Conservation (phyloP, 2,888 invertebrate genomes). For the Galerucella calmariensis region DNA sequence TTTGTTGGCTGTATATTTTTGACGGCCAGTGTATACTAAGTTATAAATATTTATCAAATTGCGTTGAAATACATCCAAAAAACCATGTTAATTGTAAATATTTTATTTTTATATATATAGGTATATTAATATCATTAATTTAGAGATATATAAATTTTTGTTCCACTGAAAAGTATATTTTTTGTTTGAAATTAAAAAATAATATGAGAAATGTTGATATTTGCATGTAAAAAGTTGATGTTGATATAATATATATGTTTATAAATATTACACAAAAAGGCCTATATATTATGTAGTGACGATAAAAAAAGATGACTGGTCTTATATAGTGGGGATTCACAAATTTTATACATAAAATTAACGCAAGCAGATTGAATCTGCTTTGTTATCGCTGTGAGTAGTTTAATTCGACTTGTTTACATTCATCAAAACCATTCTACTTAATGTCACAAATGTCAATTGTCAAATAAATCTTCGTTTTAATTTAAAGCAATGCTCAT, state of each 20-base stretch:
- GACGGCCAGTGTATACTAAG: background rate
- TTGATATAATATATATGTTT: slow-evolving; percentile 34
- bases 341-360: slow-evolving; percentile 12
- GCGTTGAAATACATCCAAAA: slow-evolving; percentile 13
- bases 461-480: background rate
- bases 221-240: slow-evolving; percentile 35
- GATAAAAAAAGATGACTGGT: slow-evolving; percentile 27
- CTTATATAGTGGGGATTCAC: slow-evolving; percentile 21
- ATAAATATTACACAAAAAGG: slow-evolving; percentile 31
- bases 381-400: slow-evolving; percentile 18
- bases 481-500: no score
- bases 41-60: slow-evolving; percentile 17
- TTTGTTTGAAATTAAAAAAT: slow-evolving; percentile 21
- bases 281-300: slow-evolving; percentile 27
- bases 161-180: slow-evolving; percentile 21
- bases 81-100: slow-evolving; percentile 30
- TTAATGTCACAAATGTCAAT: background rate
- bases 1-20: no score
- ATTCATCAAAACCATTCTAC: slow-evolving; percentile 21
- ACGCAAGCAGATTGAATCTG: slow-evolving; percentile 9
- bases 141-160: slow-evolving; percentile 25
- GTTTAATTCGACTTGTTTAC: slow-evolving; percentile 22
- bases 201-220: slow-evolving; percentile 28
- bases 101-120: slow-evolving; percentile 32
- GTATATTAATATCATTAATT: slow-evolving; percentile 21